Evolutionary conservation across 2,113 vertebrate species (phyloP), one percentile per base, ranked within the genome.

Genomic region (Papio anubis): DNA sequence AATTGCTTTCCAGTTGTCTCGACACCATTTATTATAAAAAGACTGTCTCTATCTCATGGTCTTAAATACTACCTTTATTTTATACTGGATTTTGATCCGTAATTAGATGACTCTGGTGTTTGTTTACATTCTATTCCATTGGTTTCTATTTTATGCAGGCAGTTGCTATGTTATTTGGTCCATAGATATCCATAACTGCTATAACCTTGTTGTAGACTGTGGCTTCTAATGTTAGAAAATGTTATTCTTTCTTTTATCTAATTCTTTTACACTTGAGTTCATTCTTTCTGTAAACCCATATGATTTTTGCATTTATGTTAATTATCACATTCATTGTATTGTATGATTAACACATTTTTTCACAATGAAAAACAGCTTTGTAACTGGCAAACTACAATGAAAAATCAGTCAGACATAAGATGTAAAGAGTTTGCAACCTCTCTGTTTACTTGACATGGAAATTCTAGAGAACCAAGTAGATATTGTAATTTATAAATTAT

Each of bases 401-500:
- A 98, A 97, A 97, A 93, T 48, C 55, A 95, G 94, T 83, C 96
- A 35, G 72, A 92, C 55, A 9, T 61, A 40, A 52, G 64, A 48
- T n/a, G 1, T 50, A 27, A 68, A 95, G 59, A 90, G 3, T 80
- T 68, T 20, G 59, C 52, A 98, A 91, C 88, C 78, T 97, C 43
- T 66, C 61, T 96, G 73, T 85, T 79, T 95, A 95, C 82, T 73
- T 98, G 86, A 97, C 82, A 88, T n/a, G 92, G 90, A n/a, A 96
- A 97, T 73, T 97, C 78, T 76, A 93, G 80, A 70, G 70, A 94
- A 81, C 83, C 7, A 97, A 90, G 82, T 45, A 90, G 78, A 76
- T 93, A 90, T 0, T 1, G 70, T 94, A 98, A 93, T 98, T 98
- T 98, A 97, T n/a, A 91, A 97, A 97, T 92, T 98, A 97, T 52